These are phyloP conservation scores for Hypomecis atomaria DNA, from an alignment of 2,888 invertebrate genomes.

Conservation along the genomic window DNA sequence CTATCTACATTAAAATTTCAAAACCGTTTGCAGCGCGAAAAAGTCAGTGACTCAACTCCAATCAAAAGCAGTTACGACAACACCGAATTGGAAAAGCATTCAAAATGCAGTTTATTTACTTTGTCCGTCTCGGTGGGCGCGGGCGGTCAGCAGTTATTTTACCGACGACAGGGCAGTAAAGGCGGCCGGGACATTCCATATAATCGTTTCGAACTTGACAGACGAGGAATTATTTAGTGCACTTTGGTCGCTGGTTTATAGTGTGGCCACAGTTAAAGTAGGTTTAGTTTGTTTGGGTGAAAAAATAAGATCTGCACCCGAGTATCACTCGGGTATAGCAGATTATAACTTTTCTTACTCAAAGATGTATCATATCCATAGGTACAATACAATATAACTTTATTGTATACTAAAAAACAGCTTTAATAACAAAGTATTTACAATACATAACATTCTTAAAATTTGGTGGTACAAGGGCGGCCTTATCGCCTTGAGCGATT, in stretches of 20 bases:
- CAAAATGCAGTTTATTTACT: slow-evolving; percentile 30
- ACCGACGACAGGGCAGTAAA: slow-evolving; percentile 19
- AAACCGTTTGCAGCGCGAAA: slow-evolving; percentile 7
- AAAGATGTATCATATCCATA: too few relatives aligned
- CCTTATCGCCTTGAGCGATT: too few relatives aligned
- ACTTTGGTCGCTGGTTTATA: slow-evolving; percentile 4
- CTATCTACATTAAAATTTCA: not conserved
- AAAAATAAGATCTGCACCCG: too few relatives aligned
- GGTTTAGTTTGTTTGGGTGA: too few relatives aligned
- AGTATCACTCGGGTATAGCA: too few relatives aligned
- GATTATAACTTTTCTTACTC: too few relatives aligned
- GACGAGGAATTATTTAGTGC: slow-evolving; percentile 23
- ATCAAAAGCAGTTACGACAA: slow-evolving; percentile 20
- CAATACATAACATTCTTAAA: too few relatives aligned
- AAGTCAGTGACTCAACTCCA: slow-evolving; percentile 7
- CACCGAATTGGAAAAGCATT: slow-evolving; percentile 8
- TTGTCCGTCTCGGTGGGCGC: slow-evolving; percentile 17
- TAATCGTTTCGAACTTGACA: not conserved
- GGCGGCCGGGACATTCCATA: slow-evolving; percentile 8
- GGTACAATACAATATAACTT: too few relatives aligned
- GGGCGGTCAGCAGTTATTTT: slow-evolving; percentile 24
- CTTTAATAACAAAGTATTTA: too few relatives aligned
- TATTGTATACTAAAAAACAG: too few relatives aligned
- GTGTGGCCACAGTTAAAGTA: not conserved
- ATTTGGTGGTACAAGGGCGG: too few relatives aligned